Conservation (phyloP, 2,888 invertebrate genomes). For the Pseudococcus viburni region DNA sequence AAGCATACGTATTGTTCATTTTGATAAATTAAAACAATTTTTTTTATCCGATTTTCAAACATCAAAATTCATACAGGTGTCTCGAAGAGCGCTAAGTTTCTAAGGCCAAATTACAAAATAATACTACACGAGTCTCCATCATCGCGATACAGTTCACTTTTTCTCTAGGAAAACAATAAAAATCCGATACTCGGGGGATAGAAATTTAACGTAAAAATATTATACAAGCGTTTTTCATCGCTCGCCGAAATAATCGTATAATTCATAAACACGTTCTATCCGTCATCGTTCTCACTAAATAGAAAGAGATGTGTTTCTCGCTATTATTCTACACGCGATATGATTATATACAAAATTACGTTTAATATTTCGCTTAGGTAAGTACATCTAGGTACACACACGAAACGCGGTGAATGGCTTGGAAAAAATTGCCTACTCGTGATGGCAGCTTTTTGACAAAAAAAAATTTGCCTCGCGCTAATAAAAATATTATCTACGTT, state of each 20-base stretch:
- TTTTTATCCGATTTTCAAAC: background rate
- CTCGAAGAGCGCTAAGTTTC: constrained; percentile 30
- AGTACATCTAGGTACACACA: too few species aligned
- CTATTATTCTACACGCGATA: background rate
- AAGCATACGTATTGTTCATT: constrained; percentile 51
- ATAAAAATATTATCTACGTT: background rate
- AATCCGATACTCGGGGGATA: background rate
- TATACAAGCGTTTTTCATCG: background rate
- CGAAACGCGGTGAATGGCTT: constrained; percentile 4
- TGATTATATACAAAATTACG: constrained; percentile 10
- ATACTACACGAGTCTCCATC: background rate
- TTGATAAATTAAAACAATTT: background rate
- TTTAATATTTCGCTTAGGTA: too few species aligned
- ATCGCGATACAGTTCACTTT: background rate
- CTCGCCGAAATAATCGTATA: background rate
- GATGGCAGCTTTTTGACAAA: background rate
- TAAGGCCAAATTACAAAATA: constrained; percentile 20
- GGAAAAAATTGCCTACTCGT: background rate
- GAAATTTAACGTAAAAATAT: background rate
- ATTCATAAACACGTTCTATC: background rate
- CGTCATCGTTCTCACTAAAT: constrained; percentile 34
- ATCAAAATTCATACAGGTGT: background rate
- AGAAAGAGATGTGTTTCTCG: background rate
- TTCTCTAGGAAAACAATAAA: background rate
- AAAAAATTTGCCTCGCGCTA: background rate